Evolutionary conservation across 2,888 invertebrate species (phyloP), one percentile per base, ranked within the genome.

Genomic region (Glaucopsyche alexis): DNA sequence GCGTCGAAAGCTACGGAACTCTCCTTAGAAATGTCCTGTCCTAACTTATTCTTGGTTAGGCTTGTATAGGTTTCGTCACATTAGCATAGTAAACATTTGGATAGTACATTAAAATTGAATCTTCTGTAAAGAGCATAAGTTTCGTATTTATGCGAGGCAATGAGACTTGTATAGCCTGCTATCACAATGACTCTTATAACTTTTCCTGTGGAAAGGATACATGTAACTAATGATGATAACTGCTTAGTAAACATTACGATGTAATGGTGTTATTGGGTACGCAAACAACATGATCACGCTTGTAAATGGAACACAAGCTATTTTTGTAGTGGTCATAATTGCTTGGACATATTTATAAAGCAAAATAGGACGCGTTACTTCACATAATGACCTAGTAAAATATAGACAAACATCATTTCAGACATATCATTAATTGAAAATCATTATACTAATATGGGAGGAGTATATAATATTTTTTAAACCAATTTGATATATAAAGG

Each of bases 161-260:
- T 29, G 4, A 29, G 2, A 29, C 29, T 29, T 29, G 2, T 29
- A 29, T 29, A 1, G 29, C 29, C 29, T 29, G 2, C 29, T 1
- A 29, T 2, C n/a, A n/a, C n/a, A n/a, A 14, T 4, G n/a, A 60
- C 8, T 60, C 29, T 60, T 11, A 1, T 29, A 19, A 29, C 29
- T 60, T 13, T 29, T 60, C 29, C 19, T 55, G 19, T 5, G 2
- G 7, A 13, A 29, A 38, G 60, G 14, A 60, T 29, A 2, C 29
- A 14, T 60, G 60, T 13, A 29, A 0, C 29, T 49, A 85, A 87
- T 83, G 75, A 74, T 72, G 82, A 79, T 87, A 88, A 88, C 85
- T 86, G 82, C 79, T 84, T 80, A 78, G 81, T 81, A 82, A 85
- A 87, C 85, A 86, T 84, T 83, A 80, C 81, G 80, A 82, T 49